phyloP scores from a whole-genome alignment of 2,113 vertebrate species.

The Thamnaconus septentrionalis region DNA sequence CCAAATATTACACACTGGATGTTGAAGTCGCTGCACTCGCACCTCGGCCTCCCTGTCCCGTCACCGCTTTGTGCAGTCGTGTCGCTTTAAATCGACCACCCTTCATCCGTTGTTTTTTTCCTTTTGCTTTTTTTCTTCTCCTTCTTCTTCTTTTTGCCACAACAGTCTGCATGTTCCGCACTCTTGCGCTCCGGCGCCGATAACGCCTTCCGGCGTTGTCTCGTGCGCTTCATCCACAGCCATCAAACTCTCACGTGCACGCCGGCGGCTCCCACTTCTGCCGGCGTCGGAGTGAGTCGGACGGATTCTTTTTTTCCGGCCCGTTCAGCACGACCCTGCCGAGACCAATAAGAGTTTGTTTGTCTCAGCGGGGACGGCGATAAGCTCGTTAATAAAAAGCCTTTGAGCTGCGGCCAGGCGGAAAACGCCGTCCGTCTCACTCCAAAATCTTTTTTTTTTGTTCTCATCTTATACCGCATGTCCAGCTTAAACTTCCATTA shows the following conservation, averaged over 20 bases:
- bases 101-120: neutral
- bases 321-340: too few species aligned
- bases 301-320: conserved; percentile 19
- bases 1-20: neutral
- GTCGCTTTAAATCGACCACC: neutral
- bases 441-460: conserved; percentile 38
- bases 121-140: conserved; percentile 21
- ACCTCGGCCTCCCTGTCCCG: neutral
- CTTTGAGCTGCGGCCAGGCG: too few species aligned
- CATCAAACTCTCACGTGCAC: conserved; percentile 34
- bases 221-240: conserved; percentile 18
- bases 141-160: conserved; percentile 6
- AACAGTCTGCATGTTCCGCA: conserved; percentile 7
- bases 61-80: neutral
- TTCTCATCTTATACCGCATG: conserved; percentile 49
- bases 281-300: conserved; percentile 33
- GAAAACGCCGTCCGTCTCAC: conserved; percentile 5
- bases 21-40: neutral
- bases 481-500: conserved; percentile 55
- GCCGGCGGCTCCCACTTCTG: neutral
- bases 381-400: too few species aligned
- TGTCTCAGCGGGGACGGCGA: too few species aligned
- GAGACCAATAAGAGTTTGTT: too few species aligned
- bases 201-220: conserved; percentile 23
- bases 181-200: neutral